Conservation (phyloP, 2,797 vertebrate species). For the Sternotherus odoratus region DNA sequence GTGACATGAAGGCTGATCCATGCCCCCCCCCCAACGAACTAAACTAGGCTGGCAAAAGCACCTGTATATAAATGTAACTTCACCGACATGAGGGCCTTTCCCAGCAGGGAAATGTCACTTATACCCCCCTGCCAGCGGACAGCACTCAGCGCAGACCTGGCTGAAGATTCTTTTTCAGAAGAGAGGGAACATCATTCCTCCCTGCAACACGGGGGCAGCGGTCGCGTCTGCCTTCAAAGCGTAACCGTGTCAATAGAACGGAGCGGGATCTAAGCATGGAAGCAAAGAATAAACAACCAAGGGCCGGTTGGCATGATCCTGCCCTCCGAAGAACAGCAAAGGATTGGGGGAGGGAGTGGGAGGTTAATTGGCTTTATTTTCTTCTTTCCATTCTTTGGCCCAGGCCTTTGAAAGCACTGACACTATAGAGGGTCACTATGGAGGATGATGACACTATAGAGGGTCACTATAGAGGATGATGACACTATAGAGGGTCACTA, state of each 20-base stretch:
- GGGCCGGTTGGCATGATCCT: not conserved
- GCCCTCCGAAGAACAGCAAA: not conserved
- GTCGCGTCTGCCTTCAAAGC: not conserved
- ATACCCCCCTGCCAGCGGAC: not conserved
- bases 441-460: no score
- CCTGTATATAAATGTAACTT: not conserved
- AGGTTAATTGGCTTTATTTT: not conserved
- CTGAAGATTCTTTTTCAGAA: not conserved
- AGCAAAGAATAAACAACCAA: not conserved
- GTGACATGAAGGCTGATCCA: no score
- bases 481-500: no score
- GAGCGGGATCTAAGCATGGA: not conserved
- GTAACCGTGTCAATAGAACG: not conserved
- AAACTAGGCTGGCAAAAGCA: not conserved
- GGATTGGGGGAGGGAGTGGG: not conserved
- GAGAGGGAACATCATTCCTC: not conserved
- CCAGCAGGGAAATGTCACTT: not conserved
- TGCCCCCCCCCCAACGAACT: rapidly evolving
- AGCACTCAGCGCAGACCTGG: not conserved
- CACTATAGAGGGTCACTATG: no score
- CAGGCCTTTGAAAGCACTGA: not conserved
- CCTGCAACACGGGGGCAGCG: rapidly evolving
- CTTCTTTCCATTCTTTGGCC: not conserved
- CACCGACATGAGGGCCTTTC: not conserved
- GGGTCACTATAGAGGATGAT: no score